Conservation (phyloP, 2,888 invertebrate species). For the Campaea margaritaria region DNA sequence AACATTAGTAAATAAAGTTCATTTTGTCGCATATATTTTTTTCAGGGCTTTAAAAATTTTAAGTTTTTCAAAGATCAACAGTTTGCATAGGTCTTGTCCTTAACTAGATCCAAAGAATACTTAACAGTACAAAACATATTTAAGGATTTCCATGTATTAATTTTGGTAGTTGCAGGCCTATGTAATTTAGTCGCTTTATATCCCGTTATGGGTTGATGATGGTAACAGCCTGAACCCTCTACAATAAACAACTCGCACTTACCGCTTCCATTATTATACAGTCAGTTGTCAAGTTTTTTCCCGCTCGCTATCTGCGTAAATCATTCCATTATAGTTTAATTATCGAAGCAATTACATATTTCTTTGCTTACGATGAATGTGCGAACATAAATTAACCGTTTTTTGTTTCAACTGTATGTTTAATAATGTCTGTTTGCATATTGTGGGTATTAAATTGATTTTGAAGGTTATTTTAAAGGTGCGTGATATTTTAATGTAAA, state of each 20-base stretch:
- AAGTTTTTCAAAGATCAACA: no score
- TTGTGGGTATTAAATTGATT: conserved; percentile 4
- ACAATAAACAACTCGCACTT: conserved; percentile 5
- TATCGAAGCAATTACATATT: conserved; percentile 56
- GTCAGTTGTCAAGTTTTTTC: conserved; percentile 36
- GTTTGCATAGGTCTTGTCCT: no score
- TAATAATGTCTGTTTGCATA: conserved; percentile 10
- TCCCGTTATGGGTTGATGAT: no score
- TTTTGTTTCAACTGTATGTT: conserved; percentile 35
- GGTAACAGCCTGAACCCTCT: conserved; percentile 21
- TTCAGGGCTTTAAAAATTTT: no score
- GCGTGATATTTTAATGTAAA: no score
- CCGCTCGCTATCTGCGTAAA: conserved; percentile 46
- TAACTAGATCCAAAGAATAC: no score
- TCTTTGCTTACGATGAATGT: conserved; percentile 50
- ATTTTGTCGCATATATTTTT: no score
- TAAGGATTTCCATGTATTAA: no score
- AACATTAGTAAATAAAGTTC: no score
- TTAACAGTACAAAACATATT: no score
- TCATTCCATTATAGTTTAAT: conserved; percentile 59
- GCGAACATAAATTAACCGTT: conserved; percentile 52
- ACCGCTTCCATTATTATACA: conserved; percentile 7
- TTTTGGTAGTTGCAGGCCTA: no score
- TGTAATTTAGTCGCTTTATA: no score
- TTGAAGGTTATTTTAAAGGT: not conserved